Percentiles rank a stretch among this genome's conserved stretches.
Evolutionary conservation across 2,888 invertebrate species (phyloP).

Genomic region (Euzetes globulus): DNA sequence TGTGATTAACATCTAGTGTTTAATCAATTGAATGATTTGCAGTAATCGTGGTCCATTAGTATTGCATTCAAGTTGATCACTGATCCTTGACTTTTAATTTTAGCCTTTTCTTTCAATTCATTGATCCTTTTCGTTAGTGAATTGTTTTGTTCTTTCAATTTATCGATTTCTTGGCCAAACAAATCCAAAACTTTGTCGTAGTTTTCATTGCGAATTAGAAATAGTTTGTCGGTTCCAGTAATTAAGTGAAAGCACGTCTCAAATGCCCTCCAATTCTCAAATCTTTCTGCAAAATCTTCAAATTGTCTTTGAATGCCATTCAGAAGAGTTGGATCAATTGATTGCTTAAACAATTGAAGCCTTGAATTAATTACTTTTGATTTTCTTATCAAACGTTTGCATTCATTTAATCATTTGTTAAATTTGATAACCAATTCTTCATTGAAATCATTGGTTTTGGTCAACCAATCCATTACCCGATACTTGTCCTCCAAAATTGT

Average conservation of each 20-base stretch:
- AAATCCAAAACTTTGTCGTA: not conserved
- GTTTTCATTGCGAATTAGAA: not conserved
- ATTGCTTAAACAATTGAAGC: not conserved
- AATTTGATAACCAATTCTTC: not conserved
- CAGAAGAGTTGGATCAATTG: not conserved
- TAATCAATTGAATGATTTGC: too few relatives aligned
- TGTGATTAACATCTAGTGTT: too few relatives aligned
- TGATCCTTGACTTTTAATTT: too few relatives aligned
- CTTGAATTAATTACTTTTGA: not conserved
- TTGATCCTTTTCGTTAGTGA: not conserved
- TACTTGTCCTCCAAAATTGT: not conserved
- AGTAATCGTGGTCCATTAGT: too few relatives aligned
- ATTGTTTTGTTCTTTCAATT: not conserved
- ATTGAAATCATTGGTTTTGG: not conserved
- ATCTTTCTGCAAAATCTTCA: not conserved
- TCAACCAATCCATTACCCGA: not conserved
- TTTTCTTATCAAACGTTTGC: not conserved
- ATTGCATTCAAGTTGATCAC: too few relatives aligned
- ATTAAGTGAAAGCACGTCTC: not conserved
- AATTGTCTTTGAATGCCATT: not conserved
- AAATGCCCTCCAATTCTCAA: not conserved
- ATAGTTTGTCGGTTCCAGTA: not conserved
- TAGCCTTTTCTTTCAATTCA: too few relatives aligned
- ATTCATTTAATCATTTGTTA: not conserved
- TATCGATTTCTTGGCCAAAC: not conserved